Evolutionary conservation across 2,113 vertebrate genomes (phyloP).

Genomic region (Nerophis lumbriciformis): DNA sequence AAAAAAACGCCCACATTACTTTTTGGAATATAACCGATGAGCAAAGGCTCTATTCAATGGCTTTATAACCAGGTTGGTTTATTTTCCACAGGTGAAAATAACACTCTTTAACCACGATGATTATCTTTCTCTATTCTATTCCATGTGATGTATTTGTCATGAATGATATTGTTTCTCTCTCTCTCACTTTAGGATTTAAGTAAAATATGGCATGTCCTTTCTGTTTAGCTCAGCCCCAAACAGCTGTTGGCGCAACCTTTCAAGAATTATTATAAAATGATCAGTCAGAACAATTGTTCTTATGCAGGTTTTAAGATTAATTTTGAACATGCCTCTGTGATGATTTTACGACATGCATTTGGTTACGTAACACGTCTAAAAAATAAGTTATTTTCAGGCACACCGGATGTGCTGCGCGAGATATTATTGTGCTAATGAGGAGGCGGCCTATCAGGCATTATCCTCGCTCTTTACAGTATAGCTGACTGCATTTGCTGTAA

Average conservation of each 20-base stretch:
- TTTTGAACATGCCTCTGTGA: slow-evolving; percentile 22
- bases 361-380: slow-evolving; percentile 25
- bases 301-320: slow-evolving; percentile 31
- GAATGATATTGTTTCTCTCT: slow-evolving; percentile 6
- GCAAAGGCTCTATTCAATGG: slow-evolving; percentile 16
- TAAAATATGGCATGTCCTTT: slow-evolving; percentile 64
- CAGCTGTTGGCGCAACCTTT: slow-evolving; percentile 33
- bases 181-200: slow-evolving; percentile 59
- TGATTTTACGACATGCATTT: slow-evolving; percentile 19
- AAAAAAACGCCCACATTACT: neutral
- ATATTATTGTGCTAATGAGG: slow-evolving; percentile 42
- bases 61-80: slow-evolving; percentile 41
- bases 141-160: slow-evolving; percentile 59
- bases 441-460: slow-evolving; percentile 61
- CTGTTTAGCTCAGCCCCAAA: slow-evolving; percentile 15
- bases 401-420: slow-evolving; percentile 12
- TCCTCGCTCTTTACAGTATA: slow-evolving; percentile 55
- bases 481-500: slow-evolving; percentile 70
- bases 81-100: slow-evolving; percentile 48
- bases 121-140: slow-evolving; percentile 43
- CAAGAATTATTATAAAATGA: slow-evolving; percentile 45
- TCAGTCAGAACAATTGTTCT: slow-evolving; percentile 11
- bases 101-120: slow-evolving; percentile 40
- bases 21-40: neutral
- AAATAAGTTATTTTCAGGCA: slow-evolving; percentile 32